Evolutionary conservation across 2,113 vertebrate genomes (phyloP), one percentile per base, ranked within the genome.

Genomic region (Spilogale gracilis): DNA sequence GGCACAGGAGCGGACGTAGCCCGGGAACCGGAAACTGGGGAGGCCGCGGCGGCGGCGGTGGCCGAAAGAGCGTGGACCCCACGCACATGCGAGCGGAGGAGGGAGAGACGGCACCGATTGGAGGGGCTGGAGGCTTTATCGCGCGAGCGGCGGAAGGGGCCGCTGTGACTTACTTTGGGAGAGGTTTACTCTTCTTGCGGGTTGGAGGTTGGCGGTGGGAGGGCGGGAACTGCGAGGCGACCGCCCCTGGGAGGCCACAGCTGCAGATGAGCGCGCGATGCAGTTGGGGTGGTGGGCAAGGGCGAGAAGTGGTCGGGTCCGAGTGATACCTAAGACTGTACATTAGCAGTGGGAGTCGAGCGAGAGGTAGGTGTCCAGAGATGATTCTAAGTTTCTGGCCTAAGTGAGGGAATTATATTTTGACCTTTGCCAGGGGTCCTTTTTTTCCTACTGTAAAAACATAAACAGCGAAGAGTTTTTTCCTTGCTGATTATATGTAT

Each of bases 371-470:
- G 13, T 56, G 18, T 32, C 50, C 78, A 58, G 12, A 9, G 48
- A 58, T 65, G 43, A 81, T 71, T 71, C 43, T 23, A 48, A 90
- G 63, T 79, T 82, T 94, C 48, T 71, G 76, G 48, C 23, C 32
- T 48, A 58, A 95, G 60, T 58, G 43, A 94, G 27, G 89, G 18
- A 92, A 74, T 97, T 84, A n/a, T 30, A 25, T 18, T 25, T 85
- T 73, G 80, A 86, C 2, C 0, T 61, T 90, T 61, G 67, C 50
- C 74, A 69, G 43, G 56, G 3, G 23, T 27, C 50, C 84, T 84
- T 93, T 82, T 8, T 3, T 4, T 13, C 13, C 2, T 45, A 71
- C 3, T 83, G 16, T 95, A 25, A 61, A 91, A 71, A 63, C 45
- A 38, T 69, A 92, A 67, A 52, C n/a, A 54, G 69, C 4, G 21